These are phyloP conservation scores for Aleiodes alternator DNA, from an alignment of 2,888 invertebrate species.

Conservation along the genomic window DNA sequence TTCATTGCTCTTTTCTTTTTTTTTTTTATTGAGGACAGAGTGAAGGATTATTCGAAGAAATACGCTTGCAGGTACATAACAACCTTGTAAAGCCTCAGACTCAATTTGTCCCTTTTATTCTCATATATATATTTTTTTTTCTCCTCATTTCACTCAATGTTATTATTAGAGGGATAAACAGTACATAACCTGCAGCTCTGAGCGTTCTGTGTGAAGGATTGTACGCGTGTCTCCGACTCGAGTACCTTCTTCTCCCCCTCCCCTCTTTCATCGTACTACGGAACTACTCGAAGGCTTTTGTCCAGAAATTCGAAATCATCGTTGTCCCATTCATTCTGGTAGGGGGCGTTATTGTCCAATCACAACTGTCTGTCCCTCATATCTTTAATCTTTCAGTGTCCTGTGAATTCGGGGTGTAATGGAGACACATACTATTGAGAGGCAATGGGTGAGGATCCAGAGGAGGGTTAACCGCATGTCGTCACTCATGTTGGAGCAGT, in stretches of 20 bases:
- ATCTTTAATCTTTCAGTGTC: conserved; percentile 10
- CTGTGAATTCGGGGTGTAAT: neutral
- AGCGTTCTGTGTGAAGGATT: conserved; percentile 1
- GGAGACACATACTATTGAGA: too few relatives aligned
- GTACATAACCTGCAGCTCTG: conserved; percentile 18
- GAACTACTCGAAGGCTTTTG: conserved; percentile 36
- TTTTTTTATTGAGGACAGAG: neutral
- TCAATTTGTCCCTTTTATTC: conserved; percentile 5
- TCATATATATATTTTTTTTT: neutral
- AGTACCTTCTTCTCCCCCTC: conserved; percentile 30
- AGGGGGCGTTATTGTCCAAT: conserved; percentile 48
- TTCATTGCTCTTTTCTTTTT: conserved; percentile 2
- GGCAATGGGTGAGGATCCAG: neutral
- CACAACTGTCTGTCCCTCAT: conserved; percentile 30
- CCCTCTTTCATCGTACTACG: conserved; percentile 19
- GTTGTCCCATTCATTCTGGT: conserved; percentile 47
- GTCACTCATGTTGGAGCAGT: neutral
- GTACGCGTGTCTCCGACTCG: conserved; percentile 45
- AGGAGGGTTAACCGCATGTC: neutral
- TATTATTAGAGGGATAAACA: conserved; percentile 15
- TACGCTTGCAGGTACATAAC: conserved; percentile 32
- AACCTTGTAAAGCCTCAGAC: conserved; percentile 16
- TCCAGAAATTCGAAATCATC: conserved; percentile 49
- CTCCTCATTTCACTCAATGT: neutral
- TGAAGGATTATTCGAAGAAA: conserved; percentile 15